Conservation (phyloP, 1,140 invertebrate species). For the Plectrocnemia conspersa region DNA sequence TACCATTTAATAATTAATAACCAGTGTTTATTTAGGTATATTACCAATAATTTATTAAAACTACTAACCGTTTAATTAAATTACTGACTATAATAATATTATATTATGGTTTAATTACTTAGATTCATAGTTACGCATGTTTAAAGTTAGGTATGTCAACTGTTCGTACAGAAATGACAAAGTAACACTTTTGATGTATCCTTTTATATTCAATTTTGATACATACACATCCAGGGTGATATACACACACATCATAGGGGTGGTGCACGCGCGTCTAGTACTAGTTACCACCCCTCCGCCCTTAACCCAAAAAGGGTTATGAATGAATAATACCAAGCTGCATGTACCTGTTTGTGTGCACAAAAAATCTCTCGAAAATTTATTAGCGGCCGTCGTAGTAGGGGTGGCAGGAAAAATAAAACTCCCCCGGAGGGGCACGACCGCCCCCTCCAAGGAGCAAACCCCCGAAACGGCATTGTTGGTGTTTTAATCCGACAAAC, state of each 20-base stretch:
- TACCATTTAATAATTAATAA: no score
- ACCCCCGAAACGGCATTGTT: slow-evolving; percentile 31
- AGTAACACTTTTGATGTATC: background rate
- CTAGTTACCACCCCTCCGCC: background rate
- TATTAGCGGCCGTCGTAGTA: slow-evolving; percentile 24
- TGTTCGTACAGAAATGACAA: background rate
- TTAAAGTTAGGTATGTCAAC: no score
- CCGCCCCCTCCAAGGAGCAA: slow-evolving; percentile 6
- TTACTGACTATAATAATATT: no score
- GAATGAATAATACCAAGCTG: slow-evolving; percentile 35
- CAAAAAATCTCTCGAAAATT: slow-evolving; percentile 35
- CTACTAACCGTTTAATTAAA: no score
- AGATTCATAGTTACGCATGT: no score
- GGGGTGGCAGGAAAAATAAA: slow-evolving; percentile 33
- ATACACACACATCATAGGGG: background rate
- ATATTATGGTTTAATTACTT: no score
- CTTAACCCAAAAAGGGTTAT: slow-evolving; percentile 30
- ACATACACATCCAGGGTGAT: slow-evolving; percentile 2
- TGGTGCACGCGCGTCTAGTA: background rate
- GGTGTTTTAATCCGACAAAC: slow-evolving; percentile 36
- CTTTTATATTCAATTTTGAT: slow-evolving; percentile 1
- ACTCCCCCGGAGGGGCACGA: slow-evolving; percentile 24
- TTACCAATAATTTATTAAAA: no score
- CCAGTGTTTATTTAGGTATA: no score
- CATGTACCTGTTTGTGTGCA: slow-evolving; percentile 35